Evolutionary conservation across 1,140 invertebrate genomes (phyloP), one percentile per base, ranked within the genome.

Genomic region (Thaumatotibia leucotreta): DNA sequence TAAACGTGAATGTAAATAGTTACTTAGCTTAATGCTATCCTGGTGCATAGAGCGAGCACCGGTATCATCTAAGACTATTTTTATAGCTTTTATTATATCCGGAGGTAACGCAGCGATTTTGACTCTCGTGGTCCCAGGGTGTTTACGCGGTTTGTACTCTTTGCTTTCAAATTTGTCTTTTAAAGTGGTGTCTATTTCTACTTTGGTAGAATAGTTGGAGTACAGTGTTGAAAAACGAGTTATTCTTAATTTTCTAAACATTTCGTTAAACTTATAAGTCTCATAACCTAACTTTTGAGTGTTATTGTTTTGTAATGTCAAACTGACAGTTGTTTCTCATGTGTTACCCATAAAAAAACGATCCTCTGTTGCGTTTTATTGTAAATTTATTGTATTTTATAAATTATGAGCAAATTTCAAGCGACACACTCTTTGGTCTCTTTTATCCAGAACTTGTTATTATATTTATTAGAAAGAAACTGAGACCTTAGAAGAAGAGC

Each of bases 51-150:
- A 68, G 81, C 92, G 93, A 1, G 92, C 75, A 1, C 92, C 91
- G 69, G 92, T 75, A 78, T 94, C 93, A 70, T 92, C 91, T 52
- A 94, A 77, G 68, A 93, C 83, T 11, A 84, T 74, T 74, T 86
- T 78, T 14, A 95, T 91, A 11, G 93, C 91, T 22, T 92, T 87
- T 45, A 84, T 75, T 69, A 96, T 89, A 70, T 92, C 89, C n/a
- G 91, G 70, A 1, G 95, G 95, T 45, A 96, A 75, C 8, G 75
- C 35, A 9, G 93, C 81, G 8, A 81, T 69, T 71, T 84, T 92
- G 10, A 91, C 86, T 27, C 84, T 84, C 10, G 93, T 88, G 8
- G 93, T 85, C 61, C 96, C 96, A 14, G 95, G 94, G 92, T 96
- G 95, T 69, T 93, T 92, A 63, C 92, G 92, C 9, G 94, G 93